Conservation (phyloP, 2,113 vertebrate species). For the Syngnathus typhle region DNA sequence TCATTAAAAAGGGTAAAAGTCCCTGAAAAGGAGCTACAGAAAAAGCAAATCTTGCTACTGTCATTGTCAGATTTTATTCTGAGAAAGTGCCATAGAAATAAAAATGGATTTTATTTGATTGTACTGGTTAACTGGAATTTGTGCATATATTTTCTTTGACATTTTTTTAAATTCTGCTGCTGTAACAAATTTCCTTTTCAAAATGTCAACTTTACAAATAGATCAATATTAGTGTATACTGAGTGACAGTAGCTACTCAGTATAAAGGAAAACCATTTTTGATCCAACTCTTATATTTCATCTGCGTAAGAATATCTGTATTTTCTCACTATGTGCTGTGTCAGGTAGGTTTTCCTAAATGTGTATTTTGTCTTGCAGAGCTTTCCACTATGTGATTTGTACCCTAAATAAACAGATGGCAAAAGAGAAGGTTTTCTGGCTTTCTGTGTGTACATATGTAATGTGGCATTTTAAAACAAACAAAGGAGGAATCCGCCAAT, state of each 20-base stretch:
- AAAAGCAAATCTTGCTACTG: neutral
- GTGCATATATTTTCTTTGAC: neutral
- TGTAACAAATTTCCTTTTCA: neutral
- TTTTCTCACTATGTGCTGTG: neutral
- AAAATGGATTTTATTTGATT: too few species aligned
- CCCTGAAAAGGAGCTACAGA: neutral
- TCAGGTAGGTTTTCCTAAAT: neutral
- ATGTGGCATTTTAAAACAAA: conserved; percentile 13
- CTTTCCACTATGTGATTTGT: neutral
- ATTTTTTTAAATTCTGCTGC: neutral
- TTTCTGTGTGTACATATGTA: conserved; percentile 40
- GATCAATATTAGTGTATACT: too few species aligned
- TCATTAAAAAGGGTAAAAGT: too few species aligned
- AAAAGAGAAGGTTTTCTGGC: conserved; percentile 32
- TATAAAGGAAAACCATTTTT: neutral
- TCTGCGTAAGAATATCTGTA: neutral
- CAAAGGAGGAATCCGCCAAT: conserved; percentile 27
- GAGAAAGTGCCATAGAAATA: too few species aligned
- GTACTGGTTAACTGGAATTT: neutral
- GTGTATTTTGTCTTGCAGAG: neutral
- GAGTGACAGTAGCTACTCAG: too few species aligned
- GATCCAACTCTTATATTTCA: neutral
- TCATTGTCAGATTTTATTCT: neutral
- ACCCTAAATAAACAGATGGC: conserved; percentile 25
- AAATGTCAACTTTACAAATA: too few species aligned